Base-by-base conservation (phyloP, 2,797 vertebrate species). In the Stomatorhinus walkeri region DNA sequence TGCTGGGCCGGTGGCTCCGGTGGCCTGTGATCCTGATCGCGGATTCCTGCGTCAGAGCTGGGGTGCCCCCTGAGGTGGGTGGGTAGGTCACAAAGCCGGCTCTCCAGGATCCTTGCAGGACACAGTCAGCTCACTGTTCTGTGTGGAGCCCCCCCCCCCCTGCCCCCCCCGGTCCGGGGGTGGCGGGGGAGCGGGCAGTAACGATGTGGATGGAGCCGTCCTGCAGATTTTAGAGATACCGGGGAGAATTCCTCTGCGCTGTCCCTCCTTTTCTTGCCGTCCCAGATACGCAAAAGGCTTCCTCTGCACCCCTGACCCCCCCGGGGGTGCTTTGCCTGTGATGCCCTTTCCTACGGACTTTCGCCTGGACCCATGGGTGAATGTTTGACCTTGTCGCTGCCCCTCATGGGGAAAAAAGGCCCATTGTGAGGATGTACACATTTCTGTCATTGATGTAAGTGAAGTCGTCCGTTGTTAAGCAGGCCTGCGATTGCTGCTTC, bases 211-310 rank as follows among this genome's bases (percentile, higher is more conserved):
- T 68, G 83, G 61, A 92, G 92, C 92, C 89, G 93, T 95, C 94
- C 94, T 93, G 91, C 92, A 94, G 95, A 96, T 95, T 94, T 95
- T 92, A 94, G 95, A 95, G 96, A 96, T 96, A 95, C 93, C 93
- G 94, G 91, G 92, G 91, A 91, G 89, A 91, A 91, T 92, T 89
- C 89, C 88, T 90, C 79, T 12, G 28, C 89, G 89, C 90, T 93
- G 91, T 92, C 59, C 54, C 56, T 36, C 14, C 89, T 84, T 90
- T 90, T 88, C 91, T 88, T 93, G 61, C 93, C 90, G 92, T 89
- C 92, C 89, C 90, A 84, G 84, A 90, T 90, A 90, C 28, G 61
- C 89, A 88, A 90, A 90, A 89, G 90, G 90, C 91, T 90, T 91
- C 90, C 88, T 81, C 43, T 85, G 52, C 9, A 22, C 61, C 9